phyloP scores from a whole-genome alignment of 2,113 vertebrate genomes.

The Meles meles region DNA sequence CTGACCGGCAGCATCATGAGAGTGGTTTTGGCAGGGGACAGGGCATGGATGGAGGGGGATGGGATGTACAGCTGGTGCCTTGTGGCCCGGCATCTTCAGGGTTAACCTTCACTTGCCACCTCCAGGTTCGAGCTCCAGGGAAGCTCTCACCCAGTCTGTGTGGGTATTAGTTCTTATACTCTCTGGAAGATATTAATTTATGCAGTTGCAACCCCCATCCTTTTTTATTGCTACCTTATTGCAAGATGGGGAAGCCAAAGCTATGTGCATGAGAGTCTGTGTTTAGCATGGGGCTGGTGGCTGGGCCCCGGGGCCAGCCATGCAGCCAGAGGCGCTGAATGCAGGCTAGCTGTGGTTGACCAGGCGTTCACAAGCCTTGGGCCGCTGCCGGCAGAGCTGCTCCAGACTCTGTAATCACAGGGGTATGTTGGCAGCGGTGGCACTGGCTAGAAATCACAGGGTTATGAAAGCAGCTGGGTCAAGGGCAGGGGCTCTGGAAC shows the following conservation, averaged over 20 bases:
- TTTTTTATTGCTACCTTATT: neutral
- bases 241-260: neutral
- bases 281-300: neutral
- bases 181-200: neutral
- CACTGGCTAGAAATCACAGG: neutral
- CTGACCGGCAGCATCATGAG: neutral
- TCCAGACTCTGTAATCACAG: neutral
- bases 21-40: neutral
- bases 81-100: neutral
- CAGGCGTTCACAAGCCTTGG: neutral
- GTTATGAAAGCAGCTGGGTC: neutral
- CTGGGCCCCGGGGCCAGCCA: neutral
- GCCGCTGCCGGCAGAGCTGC: neutral
- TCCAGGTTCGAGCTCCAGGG: neutral
- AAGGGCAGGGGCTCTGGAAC: neutral
- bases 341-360: neutral
- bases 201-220: neutral
- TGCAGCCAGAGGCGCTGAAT: neutral
- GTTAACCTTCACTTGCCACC: neutral
- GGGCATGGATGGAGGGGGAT: neutral
- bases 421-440: neutral
- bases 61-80: neutral
- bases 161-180: neutral
- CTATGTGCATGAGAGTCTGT: neutral
- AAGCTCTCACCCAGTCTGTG: neutral